Evolutionary conservation across 2,113 vertebrate species (phyloP), one percentile per base, ranked within the genome.

Genomic region (Anoplopoma fimbria): DNA sequence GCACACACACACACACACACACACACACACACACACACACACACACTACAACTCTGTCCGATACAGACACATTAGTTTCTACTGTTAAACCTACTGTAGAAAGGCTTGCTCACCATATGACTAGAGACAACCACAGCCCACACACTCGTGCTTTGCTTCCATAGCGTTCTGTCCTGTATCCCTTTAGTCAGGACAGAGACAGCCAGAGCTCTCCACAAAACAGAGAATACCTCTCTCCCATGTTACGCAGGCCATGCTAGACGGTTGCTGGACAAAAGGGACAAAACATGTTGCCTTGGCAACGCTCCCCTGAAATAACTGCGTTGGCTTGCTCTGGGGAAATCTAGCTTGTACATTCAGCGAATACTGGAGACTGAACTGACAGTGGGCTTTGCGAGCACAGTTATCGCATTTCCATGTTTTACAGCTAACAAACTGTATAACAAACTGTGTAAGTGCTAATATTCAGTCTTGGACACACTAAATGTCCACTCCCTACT

Each of bases 221-320:
- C 78, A 74, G 62, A 87, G 81, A 82, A 81, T 73, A 67, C 72
- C 80, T 85, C 81, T 34, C 45, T 76, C 78, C 80, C 62, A 69
- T 83, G 86, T 79, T 73, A 69, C 72, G 86, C 84, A 88, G 75
- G 83, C 87, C 84, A 74, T 72, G 77, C 86, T 84, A 71, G 91
- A 91, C 79, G 77, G 85, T 85, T 70, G 75, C 67, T 55, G 81
- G 77, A 92, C 90, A 90, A 93, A 62, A 89, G 86, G 81, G 86
- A 93, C 88, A 91, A 89, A 94, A 88, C 87, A 65, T 60, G 88
- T 92, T 81, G 76, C 89, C 88, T 70, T 82, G 87, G 84, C 72
- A 92, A 93, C 83, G 5, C 47, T 58, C 33, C 68, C 36, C 86
- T 82, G 81, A 88, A 88, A 88, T 84, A 86, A 87, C 84, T 72